Base-by-base conservation (phyloP, 2,797 vertebrate genomes). In the Aldrovandia affinis region DNA sequence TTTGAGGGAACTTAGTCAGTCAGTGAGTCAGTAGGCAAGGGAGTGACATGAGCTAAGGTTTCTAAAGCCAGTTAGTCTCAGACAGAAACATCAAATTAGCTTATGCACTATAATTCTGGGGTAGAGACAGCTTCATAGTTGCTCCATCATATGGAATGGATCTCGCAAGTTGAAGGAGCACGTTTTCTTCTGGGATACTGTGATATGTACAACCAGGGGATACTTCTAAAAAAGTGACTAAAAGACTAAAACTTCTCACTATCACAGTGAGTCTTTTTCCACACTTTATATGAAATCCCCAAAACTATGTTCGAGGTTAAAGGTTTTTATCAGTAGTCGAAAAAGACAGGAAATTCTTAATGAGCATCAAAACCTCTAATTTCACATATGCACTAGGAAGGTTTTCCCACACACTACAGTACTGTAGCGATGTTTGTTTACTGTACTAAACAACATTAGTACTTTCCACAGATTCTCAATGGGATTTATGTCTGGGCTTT, bases 221-320 rank as follows among this genome's bases (percentile, higher is more conserved):
- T 65, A n/a, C 28, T 14, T 1, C 28, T 33, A 30, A 10, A 30
- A 65, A 65, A 30, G 63, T 30, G 12, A 33, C 10, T 10, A 30
- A 65, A 65, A 65, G 61, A n/a, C 57, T 59, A 25, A 25, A 59
- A 61, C 63, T 30, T 65, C 28, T 28, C 28, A 33, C n/a, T 28
- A 65, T n/a, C 61, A 1, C n/a, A 28, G 61, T n/a, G 28, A 65
- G 61, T 65, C 63, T 65, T 3, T 65, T 30, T 65, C 47, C 47
- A 65, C 30, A 65, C 28, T 65, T 65, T 28, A 65, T 65, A 65
- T n/a, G n/a, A n/a, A n/a, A n/a, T n/a, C n/a, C n/a, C n/a, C n/a
- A n/a, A n/a, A n/a, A n/a, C n/a, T n/a, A n/a, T n/a, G n/a, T n/a
- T n/a, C n/a, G n/a, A n/a, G n/a, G n/a, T n/a, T n/a, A n/a, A n/a